A percentile compares a stretch with the other conserved stretches of the same genome.
phyloP scores from a whole-genome alignment of 2,113 vertebrate genomes.

The Ancistrus triradiatus region DNA sequence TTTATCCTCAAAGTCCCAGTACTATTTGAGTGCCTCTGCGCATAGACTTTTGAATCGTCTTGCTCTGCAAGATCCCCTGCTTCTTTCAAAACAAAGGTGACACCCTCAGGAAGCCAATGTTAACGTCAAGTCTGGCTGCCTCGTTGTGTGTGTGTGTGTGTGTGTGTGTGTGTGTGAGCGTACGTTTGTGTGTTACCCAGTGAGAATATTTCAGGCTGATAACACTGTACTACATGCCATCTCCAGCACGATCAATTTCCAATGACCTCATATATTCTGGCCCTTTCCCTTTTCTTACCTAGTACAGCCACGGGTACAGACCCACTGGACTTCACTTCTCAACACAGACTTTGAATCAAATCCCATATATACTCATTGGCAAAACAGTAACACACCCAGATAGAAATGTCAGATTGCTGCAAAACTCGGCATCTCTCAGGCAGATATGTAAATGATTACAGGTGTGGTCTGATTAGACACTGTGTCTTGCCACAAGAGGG shows the following conservation, averaged over 20 bases:
- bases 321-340: slow-evolving; percentile 23
- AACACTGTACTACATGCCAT: slow-evolving; percentile 66
- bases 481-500: too few relatives aligned
- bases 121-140: slow-evolving; percentile 22
- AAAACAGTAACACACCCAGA: too few relatives aligned
- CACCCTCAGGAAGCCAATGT: slow-evolving; percentile 35
- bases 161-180: slow-evolving; percentile 9
- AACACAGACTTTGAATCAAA: slow-evolving; percentile 30
- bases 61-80: slow-evolving; percentile 8
- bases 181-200: too few relatives aligned
- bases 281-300: slow-evolving; percentile 57
- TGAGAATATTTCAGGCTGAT: slow-evolving; percentile 50
- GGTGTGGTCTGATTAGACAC: too few relatives aligned
- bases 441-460: too few relatives aligned
- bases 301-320: slow-evolving; percentile 42
- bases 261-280: slow-evolving; percentile 46
- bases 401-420: too few relatives aligned
- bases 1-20: slow-evolving; percentile 1
- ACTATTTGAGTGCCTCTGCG: neutral
- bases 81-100: slow-evolving; percentile 46
- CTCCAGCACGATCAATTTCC: slow-evolving; percentile 56
- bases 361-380: slow-evolving; percentile 2
- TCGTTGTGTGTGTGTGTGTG: slow-evolving; percentile 1
- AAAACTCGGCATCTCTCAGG: too few relatives aligned
- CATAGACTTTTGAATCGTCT: neutral